Base-by-base conservation (phyloP, 2,797 vertebrate species). In the Characodon lateralis region DNA sequence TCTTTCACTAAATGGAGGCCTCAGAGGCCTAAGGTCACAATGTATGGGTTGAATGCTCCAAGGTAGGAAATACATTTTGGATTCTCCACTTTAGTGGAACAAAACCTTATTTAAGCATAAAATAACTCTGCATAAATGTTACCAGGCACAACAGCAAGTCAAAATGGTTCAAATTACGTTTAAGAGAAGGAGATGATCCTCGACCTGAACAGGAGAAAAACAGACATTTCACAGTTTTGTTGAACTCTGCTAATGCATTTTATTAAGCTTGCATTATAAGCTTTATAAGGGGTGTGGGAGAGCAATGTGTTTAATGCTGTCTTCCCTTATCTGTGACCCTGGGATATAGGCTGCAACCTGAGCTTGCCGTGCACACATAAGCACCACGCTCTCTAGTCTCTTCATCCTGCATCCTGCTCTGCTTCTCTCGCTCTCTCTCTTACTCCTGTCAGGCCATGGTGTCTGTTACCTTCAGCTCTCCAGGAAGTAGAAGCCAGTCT, bases 401-500 rank as follows among this genome's bases (percentile, higher is more conserved):
- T 46, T 80, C 83, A 31, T 79, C 87, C 86, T 53, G 83, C 83
- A 31, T 78, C 87, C 78, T 72, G 75, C 87, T 28, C 74, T 20
- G 50, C 70, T 28, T 26, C 24, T 6, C 39, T 41, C 31, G 18
- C 22, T n/a, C 51, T 41, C 70, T 78, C 75, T 68, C 75, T 76
- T 70, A n/a, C 78, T 87, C 82, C 80, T 68, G 43, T 68, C 81
- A 72, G 84, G 75, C 86, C 41, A 63, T 1, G 90, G 91, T 91
- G 86, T 91, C 90, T 58, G 89, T 93, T 94, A 92, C 90, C 80
- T 75, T 85, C 88, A 79, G 81, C 89, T 76, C 88, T 90, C 85
- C 90, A 91, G 90, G 92, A 93, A 92, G 84, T 79, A 89, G 85
- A 85, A 84, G n/a, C 81, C 41, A 18, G 39, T 77, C 88, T 83